Evolutionary conservation across 2,113 vertebrate species (phyloP).

Genomic region (Opisthocomus hoazin): DNA sequence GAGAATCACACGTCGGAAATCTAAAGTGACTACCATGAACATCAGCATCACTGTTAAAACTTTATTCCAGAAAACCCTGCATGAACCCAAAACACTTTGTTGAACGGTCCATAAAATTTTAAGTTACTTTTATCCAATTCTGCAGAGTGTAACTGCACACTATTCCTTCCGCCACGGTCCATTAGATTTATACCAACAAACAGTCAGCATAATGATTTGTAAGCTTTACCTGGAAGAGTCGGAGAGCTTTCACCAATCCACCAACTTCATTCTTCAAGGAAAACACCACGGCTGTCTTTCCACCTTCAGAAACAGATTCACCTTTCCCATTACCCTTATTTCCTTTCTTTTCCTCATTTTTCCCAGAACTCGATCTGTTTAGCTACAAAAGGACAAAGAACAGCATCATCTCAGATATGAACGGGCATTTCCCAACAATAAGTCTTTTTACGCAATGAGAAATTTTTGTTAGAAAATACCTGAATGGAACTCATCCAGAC

Average conservation of each 20-base stretch:
- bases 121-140: not conserved
- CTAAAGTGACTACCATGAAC: not conserved
- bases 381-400: constrained; percentile 52
- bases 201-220: not conserved
- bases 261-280: constrained; percentile 96
- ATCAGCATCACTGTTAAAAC: not conserved
- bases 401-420: not conserved
- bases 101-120: not conserved
- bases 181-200: not conserved
- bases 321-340: constrained; percentile 65
- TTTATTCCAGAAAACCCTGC: not conserved
- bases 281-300: constrained; percentile 88
- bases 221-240: constrained; percentile 89
- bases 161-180: not conserved
- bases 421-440: not conserved
- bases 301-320: constrained; percentile 70
- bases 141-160: not conserved
- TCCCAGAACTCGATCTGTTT: constrained; percentile 80
- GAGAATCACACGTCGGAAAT: not conserved
- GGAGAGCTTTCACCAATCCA: constrained; percentile 87
- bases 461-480: not conserved
- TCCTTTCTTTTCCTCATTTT: constrained; percentile 81
- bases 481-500: not conserved
- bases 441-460: not conserved
- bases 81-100: not conserved